Evolutionary conservation across 2,797 vertebrate genomes (phyloP), one percentile per base, ranked within the genome.

Genomic region (Sebastiscus tertius): DNA sequence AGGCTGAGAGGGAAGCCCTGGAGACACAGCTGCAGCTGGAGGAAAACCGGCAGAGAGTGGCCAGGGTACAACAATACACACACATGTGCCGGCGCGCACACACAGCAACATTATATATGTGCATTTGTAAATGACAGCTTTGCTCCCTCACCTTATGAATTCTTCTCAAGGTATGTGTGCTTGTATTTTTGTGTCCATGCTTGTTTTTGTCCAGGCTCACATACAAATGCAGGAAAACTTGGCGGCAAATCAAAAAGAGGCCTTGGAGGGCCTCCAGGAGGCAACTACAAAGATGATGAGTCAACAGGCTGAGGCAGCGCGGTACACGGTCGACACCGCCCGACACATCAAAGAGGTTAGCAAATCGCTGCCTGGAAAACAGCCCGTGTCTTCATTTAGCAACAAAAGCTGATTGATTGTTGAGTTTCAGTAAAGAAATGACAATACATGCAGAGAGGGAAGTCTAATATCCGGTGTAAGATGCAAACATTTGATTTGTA

Each of bases 1-100:
- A 98, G 83, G 95, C 98, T 0, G 97, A 99, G 60, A 96, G 97
- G 87, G 98, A 99, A 88, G 96, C 97, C 20, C 93, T 99, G 80
- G 97, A 97, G 88, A 94, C 95, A 77, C 95, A 97, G 84, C 96
- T 96, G 46, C 97, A 99, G 6, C 86, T 98, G 83, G 97, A 99
- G 76, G 97, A 98, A 91, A 96, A 96, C 73, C 92, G 95, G 52
- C 97, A 98, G 90, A 96, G 96, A 93, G 94, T 97, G 79, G 96
- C 96, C 91, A 96, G 96, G 97, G 98, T 99, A 96, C 81, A 78
- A 11, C 71, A 36, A 36, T 16, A 36, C 33, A 63, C 74, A 67
- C 24, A 55, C 39, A 42, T 16, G 39, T 42, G 39, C 39, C 13
- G 14, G 13, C 39, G 39, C 39, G 31, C 27, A 70, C 10, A 72